Evolutionary conservation across 1,140 invertebrate species (phyloP), one percentile per base, ranked within the genome.

Genomic region (Saccostrea glomerata): DNA sequence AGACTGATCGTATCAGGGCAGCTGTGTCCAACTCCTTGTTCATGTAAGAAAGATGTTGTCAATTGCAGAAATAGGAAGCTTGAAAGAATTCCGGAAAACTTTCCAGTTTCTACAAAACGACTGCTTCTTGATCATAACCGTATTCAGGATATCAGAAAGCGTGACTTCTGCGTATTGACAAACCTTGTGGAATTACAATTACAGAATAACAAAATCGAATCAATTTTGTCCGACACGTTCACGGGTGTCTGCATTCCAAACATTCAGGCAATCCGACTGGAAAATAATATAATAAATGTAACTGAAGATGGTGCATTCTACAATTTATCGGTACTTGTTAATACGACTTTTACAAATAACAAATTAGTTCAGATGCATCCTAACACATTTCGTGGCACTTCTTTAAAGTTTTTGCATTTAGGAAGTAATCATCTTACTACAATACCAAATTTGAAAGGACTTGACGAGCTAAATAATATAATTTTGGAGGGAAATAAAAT

Each of bases 401-500:
- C 86, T 15, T 84, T 86, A 7, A 36, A 92, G 47, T 83, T 56
- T 7, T 73, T 93, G 13, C 86, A 86, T n/a, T 56, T 93, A 9
- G 89, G 89, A 13, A 83, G 88, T n/a, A 93, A 93, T 86, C 55
- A 84, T 13, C 82, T 93, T 20, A 87, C 77, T n/a, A 20, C n/a
- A 7, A 89, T 92, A 70, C 92, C 92, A 17, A 25, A 54, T 13
- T 54, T 92, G 23, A 89, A 89, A 4, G 54, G 47, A 1, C 47
- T 92, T 70, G 63, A 60, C 13, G 86, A 55, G 12, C 88, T 93
- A 6, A 56, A 90, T 60, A 82, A 54, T 15, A 56, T 93, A 0
- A 88, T 90, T 7, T 20, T 93, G 15, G 86, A 92, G 55, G 90
- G 87, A 23, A 93, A 93, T 82, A n/a, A 77, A n/a, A 91, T 93